These are phyloP conservation scores for Drosophila orena DNA, from an alignment of 1,140 invertebrate species.

Conservation along the genomic window DNA sequence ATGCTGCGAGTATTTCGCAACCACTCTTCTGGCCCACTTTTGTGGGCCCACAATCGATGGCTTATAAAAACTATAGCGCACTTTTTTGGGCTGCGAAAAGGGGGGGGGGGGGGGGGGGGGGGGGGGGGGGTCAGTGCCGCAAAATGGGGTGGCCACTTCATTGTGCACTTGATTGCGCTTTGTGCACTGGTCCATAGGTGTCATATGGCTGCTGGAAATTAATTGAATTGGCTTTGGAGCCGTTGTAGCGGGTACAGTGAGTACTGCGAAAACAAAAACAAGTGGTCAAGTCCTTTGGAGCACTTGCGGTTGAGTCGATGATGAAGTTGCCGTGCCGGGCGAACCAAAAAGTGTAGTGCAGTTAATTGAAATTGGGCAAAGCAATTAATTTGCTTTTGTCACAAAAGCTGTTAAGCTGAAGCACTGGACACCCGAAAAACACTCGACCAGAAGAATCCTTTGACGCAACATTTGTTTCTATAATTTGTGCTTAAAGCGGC, in stretches of 20 bases:
- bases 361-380: constrained; percentile 79
- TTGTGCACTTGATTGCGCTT: constrained; percentile 61
- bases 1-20: constrained; percentile 24
- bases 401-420: constrained; percentile 73
- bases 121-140: constrained; percentile 11
- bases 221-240: constrained; percentile 77
- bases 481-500: constrained; percentile 64
- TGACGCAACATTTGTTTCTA: constrained; percentile 58
- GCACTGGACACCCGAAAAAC: constrained; percentile 27
- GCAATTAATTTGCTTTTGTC: constrained; percentile 82
- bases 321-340: constrained; percentile 41
- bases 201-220: constrained; percentile 78
- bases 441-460: constrained; percentile 54
- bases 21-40: constrained; percentile 18
- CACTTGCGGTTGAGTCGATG: constrained; percentile 73
- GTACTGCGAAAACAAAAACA: constrained; percentile 51
- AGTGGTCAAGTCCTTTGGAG: constrained; percentile 40
- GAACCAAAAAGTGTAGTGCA: constrained; percentile 46
- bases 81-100: constrained; percentile 29
- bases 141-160: constrained; percentile 31
- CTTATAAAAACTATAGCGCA: constrained; percentile 41
- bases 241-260: constrained; percentile 18
- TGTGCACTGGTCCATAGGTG: constrained; percentile 77
- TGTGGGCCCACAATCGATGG: constrained; percentile 29
- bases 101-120: constrained; percentile 10